Evolutionary conservation across 2,797 vertebrate genomes (phyloP).

Genomic region (Oreortyx pictus): DNA sequence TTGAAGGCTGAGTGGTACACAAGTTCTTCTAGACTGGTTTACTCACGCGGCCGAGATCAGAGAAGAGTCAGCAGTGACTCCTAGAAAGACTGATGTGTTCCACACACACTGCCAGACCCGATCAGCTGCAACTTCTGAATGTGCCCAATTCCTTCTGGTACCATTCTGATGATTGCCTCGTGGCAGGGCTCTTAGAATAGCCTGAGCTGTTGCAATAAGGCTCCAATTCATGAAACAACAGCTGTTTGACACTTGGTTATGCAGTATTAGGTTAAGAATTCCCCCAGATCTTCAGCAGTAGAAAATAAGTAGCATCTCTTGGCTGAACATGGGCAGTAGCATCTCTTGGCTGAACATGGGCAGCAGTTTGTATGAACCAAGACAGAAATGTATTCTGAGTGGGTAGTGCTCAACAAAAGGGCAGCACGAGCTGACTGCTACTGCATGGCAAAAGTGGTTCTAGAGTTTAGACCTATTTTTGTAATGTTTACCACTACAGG

Average conservation of each 20-base stretch:
- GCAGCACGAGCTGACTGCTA: neutral
- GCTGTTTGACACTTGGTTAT: neutral
- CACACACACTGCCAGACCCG: neutral
- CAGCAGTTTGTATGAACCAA: neutral
- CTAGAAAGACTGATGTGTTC: neutral
- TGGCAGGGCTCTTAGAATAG: neutral
- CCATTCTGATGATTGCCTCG: no score
- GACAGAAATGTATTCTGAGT: fast-evolving
- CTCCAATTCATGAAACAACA: neutral
- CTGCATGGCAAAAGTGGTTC: fast-evolving
- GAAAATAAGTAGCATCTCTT: neutral
- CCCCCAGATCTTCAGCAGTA: neutral
- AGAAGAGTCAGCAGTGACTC: neutral
- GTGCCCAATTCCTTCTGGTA: neutral
- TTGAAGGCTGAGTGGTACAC: neutral
- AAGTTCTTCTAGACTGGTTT: neutral
- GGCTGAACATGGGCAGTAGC: neutral
- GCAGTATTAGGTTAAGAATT: neutral
- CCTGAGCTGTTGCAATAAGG: neutral
- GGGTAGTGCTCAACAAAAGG: neutral
- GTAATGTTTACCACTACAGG: neutral
- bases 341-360: neutral
- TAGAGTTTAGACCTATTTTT: neutral
- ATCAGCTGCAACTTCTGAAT: neutral
- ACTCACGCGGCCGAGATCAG: neutral